Percentiles rank a stretch among this genome's conserved stretches.
Conservation (phyloP, 2,797 vertebrate species). For the Anomalospiza imberbis region DNA sequence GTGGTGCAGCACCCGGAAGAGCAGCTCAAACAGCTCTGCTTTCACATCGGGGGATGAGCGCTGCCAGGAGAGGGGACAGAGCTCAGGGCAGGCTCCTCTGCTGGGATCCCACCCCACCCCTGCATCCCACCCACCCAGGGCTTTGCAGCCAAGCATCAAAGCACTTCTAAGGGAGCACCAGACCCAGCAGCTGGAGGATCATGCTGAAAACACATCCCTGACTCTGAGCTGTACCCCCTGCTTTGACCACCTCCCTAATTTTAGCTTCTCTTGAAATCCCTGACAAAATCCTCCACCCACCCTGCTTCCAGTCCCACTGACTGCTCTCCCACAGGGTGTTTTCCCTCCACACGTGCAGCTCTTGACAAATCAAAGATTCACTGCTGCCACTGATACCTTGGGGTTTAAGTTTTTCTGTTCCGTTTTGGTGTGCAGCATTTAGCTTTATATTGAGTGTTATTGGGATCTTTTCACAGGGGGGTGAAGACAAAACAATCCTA, state of each 20-base stretch:
- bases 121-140: not conserved
- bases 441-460: not conserved
- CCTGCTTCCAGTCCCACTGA: not conserved
- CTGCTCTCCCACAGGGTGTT: not conserved
- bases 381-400: not conserved
- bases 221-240: not conserved
- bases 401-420: not conserved
- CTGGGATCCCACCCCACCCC: not conserved
- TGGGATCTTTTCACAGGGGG: not conserved
- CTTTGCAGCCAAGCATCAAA: not conserved
- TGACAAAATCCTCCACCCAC: not conserved
- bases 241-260: not conserved
- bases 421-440: not conserved
- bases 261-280: not conserved
- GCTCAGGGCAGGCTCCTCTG: not conserved
- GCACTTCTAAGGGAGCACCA: not conserved
- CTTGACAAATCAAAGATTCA: not conserved
- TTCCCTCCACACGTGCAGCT: not conserved
- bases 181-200: not conserved
- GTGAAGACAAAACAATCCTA: not conserved
- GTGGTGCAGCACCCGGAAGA: constrained; percentile 95
- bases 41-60: constrained; percentile 95
- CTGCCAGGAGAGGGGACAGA: constrained; percentile 63
- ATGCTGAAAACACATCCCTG: fast-evolving
- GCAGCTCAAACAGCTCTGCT: constrained; percentile 92